A percentile compares a stretch with the other conserved stretches of the same genome.
Evolutionary conservation across 1,140 invertebrate genomes (phyloP).

Genomic region (Drosophila ohnishii): DNA sequence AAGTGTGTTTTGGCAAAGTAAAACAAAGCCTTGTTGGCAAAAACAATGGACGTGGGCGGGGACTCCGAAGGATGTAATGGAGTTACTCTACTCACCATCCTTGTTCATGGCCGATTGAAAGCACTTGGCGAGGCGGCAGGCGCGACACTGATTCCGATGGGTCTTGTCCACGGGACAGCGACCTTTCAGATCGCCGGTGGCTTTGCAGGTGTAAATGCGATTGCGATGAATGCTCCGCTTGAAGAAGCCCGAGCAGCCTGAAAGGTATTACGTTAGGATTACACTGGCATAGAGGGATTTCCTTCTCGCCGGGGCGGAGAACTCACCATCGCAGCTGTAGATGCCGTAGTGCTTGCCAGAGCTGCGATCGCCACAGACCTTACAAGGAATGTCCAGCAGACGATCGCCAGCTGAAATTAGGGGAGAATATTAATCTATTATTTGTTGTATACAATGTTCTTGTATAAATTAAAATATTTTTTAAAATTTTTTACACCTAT

Average conservation of each 20-base stretch:
- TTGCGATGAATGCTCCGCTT: constrained; percentile 98
- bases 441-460: too few species aligned
- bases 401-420: constrained; percentile 89
- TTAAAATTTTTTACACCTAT: too few species aligned
- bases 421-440: too few species aligned
- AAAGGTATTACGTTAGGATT: constrained; percentile 27
- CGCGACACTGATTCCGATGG: constrained; percentile 97
- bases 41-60: background rate
- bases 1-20: constrained; percentile 66
- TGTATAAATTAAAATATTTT: too few species aligned
- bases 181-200: constrained; percentile 95
- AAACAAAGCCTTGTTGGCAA: constrained; percentile 65
- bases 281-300: background rate
- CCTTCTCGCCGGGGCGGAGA: background rate
- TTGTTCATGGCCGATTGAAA: constrained; percentile 99
- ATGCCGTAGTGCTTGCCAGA: constrained; percentile 99
- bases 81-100: constrained; percentile 94
- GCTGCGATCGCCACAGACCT: constrained; percentile 97
- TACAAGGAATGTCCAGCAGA: constrained; percentile 96
- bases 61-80: background rate
- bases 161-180: constrained; percentile 98
- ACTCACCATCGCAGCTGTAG: constrained; percentile 97
- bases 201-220: constrained; percentile 98
- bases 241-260: constrained; percentile 94
- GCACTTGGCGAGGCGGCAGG: constrained; percentile 97